A percentile compares a stretch with the other conserved stretches of the same genome.
Evolutionary conservation across 2,113 vertebrate genomes (phyloP).

Genomic region (Cygnus buccinator): DNA sequence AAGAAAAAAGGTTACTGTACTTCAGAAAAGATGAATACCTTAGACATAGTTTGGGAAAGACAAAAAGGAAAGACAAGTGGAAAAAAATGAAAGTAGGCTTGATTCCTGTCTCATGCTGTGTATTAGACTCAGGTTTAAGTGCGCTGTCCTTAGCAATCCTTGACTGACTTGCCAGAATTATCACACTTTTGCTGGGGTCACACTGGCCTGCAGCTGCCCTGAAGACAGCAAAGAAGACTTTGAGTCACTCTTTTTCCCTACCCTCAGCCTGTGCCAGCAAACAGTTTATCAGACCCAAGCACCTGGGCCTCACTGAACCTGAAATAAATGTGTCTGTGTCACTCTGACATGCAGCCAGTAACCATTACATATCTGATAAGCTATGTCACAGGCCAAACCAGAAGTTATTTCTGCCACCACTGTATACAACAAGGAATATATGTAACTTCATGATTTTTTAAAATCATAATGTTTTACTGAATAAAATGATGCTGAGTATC

Average conservation of each 20-base stretch:
- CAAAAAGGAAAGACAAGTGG: not conserved
- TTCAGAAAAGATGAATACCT: not conserved
- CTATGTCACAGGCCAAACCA: not conserved
- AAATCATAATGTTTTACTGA: not conserved
- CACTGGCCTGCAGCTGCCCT: not conserved
- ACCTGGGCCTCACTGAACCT: not conserved
- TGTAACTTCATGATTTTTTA: not conserved
- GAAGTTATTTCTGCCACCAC: not conserved
- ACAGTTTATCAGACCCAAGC: not conserved
- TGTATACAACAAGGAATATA: not conserved
- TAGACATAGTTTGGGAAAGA: not conserved
- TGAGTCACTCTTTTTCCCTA: not conserved
- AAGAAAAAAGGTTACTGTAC: not conserved
- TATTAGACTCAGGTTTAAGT: not conserved
- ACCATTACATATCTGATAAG: not conserved
- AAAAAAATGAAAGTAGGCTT: not conserved
- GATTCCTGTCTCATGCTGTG: not conserved
- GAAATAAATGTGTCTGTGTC: not conserved
- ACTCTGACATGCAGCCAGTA: not conserved
- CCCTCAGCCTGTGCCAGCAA: not conserved
- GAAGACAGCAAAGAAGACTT: not conserved
- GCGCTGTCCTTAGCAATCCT: not conserved
- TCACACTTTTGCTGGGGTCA: not conserved
- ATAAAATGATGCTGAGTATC: not conserved
- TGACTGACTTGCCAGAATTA: not conserved